Evolutionary conservation across 2,888 invertebrate species (phyloP).

Genomic region (Epirrhoe tristata): DNA sequence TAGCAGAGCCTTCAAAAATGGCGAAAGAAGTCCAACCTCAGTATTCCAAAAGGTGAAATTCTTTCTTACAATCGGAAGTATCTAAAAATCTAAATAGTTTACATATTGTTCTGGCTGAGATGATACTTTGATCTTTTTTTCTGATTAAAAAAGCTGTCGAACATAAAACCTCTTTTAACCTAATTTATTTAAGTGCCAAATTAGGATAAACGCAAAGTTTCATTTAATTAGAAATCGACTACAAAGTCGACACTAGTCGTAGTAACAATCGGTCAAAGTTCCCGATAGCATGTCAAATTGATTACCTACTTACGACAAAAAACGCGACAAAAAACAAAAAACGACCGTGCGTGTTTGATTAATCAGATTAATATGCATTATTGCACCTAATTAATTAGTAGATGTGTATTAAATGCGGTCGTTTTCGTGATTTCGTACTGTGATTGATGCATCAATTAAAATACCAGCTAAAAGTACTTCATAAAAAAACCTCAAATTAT

Average conservation of each 20-base stretch:
- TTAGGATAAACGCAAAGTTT: background rate
- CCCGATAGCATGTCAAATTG: background rate
- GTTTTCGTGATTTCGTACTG: constrained; percentile 12
- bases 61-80: too few relatives aligned
- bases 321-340: background rate
- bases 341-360: background rate
- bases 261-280: background rate
- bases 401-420: constrained; percentile 2
- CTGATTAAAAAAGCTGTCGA: too few relatives aligned
- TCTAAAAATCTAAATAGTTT: too few relatives aligned
- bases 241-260: background rate
- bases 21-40: too few relatives aligned
- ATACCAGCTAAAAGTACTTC: background rate
- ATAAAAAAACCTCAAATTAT: background rate
- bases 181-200: too few relatives aligned
- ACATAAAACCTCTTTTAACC: too few relatives aligned
- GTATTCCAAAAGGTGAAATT: too few relatives aligned
- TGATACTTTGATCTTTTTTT: too few relatives aligned
- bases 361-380: constrained; percentile 6
- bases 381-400: constrained; percentile 13
- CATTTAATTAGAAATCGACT: background rate
- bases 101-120: too few relatives aligned
- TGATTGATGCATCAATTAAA: constrained; percentile 13
- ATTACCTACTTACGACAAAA: too few relatives aligned
- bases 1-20: too few relatives aligned